Conservation (phyloP, 2,113 vertebrate species). For the Neodontobutis hainanensis region DNA sequence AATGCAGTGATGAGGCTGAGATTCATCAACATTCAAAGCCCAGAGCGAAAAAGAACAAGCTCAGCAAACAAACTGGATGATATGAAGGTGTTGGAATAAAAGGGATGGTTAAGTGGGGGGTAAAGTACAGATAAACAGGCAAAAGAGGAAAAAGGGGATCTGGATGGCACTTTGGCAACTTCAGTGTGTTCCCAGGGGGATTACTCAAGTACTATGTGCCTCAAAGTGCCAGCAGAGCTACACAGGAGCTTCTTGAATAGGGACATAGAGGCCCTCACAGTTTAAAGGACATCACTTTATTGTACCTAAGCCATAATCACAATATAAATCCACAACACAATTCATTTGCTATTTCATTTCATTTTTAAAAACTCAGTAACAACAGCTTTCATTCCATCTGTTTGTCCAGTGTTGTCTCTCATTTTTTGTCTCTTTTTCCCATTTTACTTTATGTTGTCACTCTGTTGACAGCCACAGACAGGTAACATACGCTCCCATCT, state of each 20-base stretch:
- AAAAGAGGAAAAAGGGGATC: conserved; percentile 67
- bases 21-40: conserved; percentile 11
- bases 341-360: not conserved
- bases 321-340: conserved; percentile 1
- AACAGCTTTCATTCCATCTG: too few species aligned
- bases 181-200: conserved; percentile 80
- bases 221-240: conserved; percentile 65
- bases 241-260: conserved; percentile 61
- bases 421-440: not conserved
- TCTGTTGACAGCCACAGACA: conserved; percentile 36
- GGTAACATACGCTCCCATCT: conserved; percentile 43
- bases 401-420: too few species aligned
- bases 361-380: too few species aligned
- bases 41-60: not conserved
- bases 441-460: not conserved
- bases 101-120: conserved; percentile 15
- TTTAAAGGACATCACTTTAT: conserved; percentile 14
- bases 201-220: conserved; percentile 73
- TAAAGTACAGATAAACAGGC: conserved; percentile 41
- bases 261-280: conserved; percentile 28
- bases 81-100: conserved; percentile 38
- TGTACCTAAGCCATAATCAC: not conserved
- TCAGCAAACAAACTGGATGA: conserved; percentile 6
- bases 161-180: conserved; percentile 78
- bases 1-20: conserved; percentile 17